Percentiles rank a stretch among this genome's conserved stretches.
These are phyloP conservation scores for Liparis tanakae DNA, from an alignment of 2,797 vertebrate species.

Conservation along the genomic window DNA sequence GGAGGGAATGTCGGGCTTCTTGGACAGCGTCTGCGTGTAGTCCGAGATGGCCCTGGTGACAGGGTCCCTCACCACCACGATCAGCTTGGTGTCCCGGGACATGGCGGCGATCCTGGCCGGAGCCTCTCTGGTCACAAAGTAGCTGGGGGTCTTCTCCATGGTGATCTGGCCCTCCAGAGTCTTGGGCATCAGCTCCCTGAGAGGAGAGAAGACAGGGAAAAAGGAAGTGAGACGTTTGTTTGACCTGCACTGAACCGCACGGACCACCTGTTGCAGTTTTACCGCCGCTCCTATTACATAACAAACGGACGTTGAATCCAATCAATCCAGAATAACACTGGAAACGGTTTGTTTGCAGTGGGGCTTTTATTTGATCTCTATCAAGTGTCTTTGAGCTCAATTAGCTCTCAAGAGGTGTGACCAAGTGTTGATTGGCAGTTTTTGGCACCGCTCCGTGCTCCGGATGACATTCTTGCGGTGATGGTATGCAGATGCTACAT, in stretches of 20 bases:
- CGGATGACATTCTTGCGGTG: constrained; percentile 28
- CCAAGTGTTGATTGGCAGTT: constrained; percentile 42
- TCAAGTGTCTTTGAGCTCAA: constrained; percentile 39
- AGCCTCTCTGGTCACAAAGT: constrained; percentile 92
- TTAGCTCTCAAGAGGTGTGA: constrained; percentile 30
- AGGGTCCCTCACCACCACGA: constrained; percentile 93
- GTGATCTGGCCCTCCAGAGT: constrained; percentile 94
- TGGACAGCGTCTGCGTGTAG: constrained; percentile 90
- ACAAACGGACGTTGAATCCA: constrained; percentile 33
- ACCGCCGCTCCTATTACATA: constrained; percentile 31
- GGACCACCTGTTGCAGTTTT: constrained; percentile 24
- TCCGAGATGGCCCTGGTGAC: constrained; percentile 94
- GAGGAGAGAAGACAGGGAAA: neutral
- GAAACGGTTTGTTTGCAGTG: neutral
- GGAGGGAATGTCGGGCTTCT: constrained; percentile 86
- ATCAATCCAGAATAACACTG: constrained; percentile 59
- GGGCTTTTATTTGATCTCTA: constrained; percentile 56
- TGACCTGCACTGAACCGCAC: constrained; percentile 29
- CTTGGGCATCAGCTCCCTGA: constrained; percentile 91
- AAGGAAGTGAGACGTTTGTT: constrained; percentile 54
- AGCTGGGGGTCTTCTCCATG: constrained; percentile 96
- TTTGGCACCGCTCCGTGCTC: neutral
- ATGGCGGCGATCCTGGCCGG: constrained; percentile 90
- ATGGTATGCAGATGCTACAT: constrained; percentile 39
- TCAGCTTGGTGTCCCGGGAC: constrained; percentile 89